A percentile compares a stretch with the other conserved stretches of the same genome.
Evolutionary conservation across 2,113 vertebrate genomes (phyloP).

Genomic region (Odontesthes bonariensis): DNA sequence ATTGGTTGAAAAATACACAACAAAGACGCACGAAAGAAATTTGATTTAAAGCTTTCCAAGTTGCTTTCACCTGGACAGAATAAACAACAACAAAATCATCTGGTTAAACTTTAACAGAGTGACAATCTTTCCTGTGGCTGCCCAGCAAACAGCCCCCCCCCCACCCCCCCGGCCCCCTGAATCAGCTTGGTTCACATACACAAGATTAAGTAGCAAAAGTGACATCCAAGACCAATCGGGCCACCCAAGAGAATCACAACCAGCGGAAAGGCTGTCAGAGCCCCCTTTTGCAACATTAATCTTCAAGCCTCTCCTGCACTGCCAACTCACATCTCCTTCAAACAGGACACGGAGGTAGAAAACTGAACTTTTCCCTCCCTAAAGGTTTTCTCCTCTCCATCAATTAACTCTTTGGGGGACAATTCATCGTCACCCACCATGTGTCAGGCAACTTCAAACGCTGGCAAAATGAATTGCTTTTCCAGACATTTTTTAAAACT

Average conservation of each 20-base stretch:
- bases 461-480: slow-evolving; percentile 67
- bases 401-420: slow-evolving; percentile 87
- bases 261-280: slow-evolving; percentile 97
- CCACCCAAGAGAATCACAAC: slow-evolving; percentile 96
- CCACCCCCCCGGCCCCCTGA: slow-evolving; percentile 80
- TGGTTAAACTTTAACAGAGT: slow-evolving; percentile 52
- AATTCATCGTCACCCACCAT: slow-evolving; percentile 77
- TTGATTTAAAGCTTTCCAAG: background rate
- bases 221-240: slow-evolving; percentile 99
- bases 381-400: slow-evolving; percentile 75
- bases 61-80: slow-evolving; percentile 3
- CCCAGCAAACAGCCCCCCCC: slow-evolving; percentile 76
- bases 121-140: slow-evolving; percentile 80
- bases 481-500: slow-evolving; percentile 67
- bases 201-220: slow-evolving; percentile 99
- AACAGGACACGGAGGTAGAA: slow-evolving; percentile 82
- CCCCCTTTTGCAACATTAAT: slow-evolving; percentile 95
- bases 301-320: slow-evolving; percentile 94
- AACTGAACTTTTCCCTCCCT: slow-evolving; percentile 79
- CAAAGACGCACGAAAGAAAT: background rate
- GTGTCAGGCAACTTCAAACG: slow-evolving; percentile 75
- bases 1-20: background rate
- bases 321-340: slow-evolving; percentile 97
- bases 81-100: slow-evolving; percentile 24
- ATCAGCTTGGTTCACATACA: slow-evolving; percentile 96